Evolutionary conservation across 2,797 vertebrate genomes (phyloP), one percentile per base, ranked within the genome.

Genomic region (Neoniphon sammara): DNA sequence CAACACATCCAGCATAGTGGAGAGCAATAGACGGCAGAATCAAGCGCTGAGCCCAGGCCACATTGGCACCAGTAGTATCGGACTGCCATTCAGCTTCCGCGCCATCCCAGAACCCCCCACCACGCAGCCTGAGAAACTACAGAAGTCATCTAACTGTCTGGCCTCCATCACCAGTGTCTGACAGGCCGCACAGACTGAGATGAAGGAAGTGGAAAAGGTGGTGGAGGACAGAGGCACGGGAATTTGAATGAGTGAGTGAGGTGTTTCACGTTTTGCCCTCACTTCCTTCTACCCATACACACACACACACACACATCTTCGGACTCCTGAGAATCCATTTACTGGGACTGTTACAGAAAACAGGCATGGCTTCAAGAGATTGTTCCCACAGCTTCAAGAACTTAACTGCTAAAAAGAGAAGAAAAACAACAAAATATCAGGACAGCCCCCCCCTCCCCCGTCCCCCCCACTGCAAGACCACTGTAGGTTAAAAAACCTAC

Each of bases 81-180:
- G 94, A 77, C 95, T 97, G 66, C 92, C 95, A 1, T 98, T 99
- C 95, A 97, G 81, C 94, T 99, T 99, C 94, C 96, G 97, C 81
- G 93, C 97, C 78, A 92, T 95, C 87, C 92, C 96, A 36, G 97
- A 99, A 79, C 95, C 97, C 21, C 93, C 97, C 15, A 86, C 94
- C 72, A 93, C 93, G 4, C 97, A 98, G 93, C 95, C 96, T 80
- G 98, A 99, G 94, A 99, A 99, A 92, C 94, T 99, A 86, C 97
- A 97, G 96, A 99, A 99, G 95, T 95, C 97, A 88, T 94, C 96
- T 85, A 98, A 95, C 96, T 99, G 97, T 94, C 94, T 99, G 94
- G 97, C 98, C 94, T 99, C 98, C 94, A 98, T 99, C 94, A 99
- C 98, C 93, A 99, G 98, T 91, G 98, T 99, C 96, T 99, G 96